Evolutionary conservation across 2,113 vertebrate genomes (phyloP), one percentile per base, ranked within the genome.

Genomic region (Cyprinodon variegatus): DNA sequence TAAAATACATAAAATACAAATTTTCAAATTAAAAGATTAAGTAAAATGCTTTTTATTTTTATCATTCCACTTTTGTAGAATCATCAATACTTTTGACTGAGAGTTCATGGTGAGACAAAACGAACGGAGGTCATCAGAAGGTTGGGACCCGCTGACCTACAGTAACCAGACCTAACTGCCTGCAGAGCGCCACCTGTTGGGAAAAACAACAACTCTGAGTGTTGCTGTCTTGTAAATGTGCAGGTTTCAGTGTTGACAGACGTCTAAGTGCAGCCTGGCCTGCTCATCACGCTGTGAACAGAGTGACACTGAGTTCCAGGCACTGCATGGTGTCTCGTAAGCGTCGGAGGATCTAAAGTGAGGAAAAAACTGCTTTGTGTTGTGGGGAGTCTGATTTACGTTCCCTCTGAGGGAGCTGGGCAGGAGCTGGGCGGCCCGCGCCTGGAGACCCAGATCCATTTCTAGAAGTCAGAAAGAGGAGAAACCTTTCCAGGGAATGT

Each of bases 331-430:
- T 37, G 73, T 61, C 64, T 62, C 50, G 43, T 74, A 80, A 79
- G 73, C 48, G 74, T 40, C 72, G 69, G 68, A 72, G 39, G 39
- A 45, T 45, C 77, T 85, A 82, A 85, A 90, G 86, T 91, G 79
- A 92, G 87, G 80, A 83, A 83, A 86, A 78, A 67, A 15, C 62
- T 79, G 50, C 64, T 41, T 73, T 79, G 66, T 64, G 86, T 87
- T 88, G 84, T 90, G 89, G 78, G 78, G 46, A 53, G 48, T 7
- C 36, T 76, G 84, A 91, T 94, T 90, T 90, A 92, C 72, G 69
- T 67, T 36, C 38, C 1, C 72, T 68, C 15, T 11, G 57, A 6
- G 57, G 63, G 68, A 71, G 74, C 81, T 74, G 79, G 80, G 29
- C 29, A 29, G 29, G 29, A 29, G 29, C 29, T 29, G 29, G 73